Conservation (phyloP, 2,888 invertebrate species). For the Orthonevra nobilis region DNA sequence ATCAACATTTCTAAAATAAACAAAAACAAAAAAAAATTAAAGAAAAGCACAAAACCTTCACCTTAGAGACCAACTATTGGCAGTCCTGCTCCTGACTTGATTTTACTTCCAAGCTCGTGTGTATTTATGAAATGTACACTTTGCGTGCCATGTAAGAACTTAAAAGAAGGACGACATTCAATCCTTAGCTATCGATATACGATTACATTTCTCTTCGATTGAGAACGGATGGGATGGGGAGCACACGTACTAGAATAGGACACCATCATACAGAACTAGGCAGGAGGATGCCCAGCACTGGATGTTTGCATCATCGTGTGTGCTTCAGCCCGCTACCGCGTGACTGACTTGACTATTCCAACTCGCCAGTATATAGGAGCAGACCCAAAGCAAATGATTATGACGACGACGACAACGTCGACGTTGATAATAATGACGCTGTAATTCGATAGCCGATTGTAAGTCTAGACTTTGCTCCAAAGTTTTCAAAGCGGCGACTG, state of each 20-base stretch:
- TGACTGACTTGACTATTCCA: too few relatives aligned
- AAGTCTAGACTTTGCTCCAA: conserved; percentile 75
- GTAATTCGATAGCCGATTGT: conserved; percentile 74
- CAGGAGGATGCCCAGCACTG: conserved; percentile 58
- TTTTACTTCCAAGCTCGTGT: conserved; percentile 9
- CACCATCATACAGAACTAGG: conserved; percentile 49
- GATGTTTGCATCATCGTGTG: conserved; percentile 9
- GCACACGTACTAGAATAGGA: conserved; percentile 42
- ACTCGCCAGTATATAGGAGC: too few relatives aligned
- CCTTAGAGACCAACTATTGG: background rate
- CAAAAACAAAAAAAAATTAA: conserved; percentile 8
- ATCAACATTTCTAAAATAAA: background rate
- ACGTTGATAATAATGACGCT: conserved; percentile 56
- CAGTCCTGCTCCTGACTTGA: background rate
- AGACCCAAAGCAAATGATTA: too few relatives aligned
- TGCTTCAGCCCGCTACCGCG: conserved; percentile 17
- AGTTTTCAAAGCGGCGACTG: conserved; percentile 72
- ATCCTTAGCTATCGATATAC: conserved; percentile 80
- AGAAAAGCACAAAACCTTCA: conserved; percentile 9
- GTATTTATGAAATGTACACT: conserved; percentile 51
- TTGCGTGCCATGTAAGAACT: conserved; percentile 73
- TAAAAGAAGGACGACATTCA: conserved; percentile 77
- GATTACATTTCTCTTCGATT: conserved; percentile 75
- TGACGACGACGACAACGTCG: conserved; percentile 38
- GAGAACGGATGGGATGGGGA: conserved; percentile 38